Evolutionary conservation across 2,797 vertebrate species (phyloP).

Genomic region (Heteromormyrus szaboi): DNA sequence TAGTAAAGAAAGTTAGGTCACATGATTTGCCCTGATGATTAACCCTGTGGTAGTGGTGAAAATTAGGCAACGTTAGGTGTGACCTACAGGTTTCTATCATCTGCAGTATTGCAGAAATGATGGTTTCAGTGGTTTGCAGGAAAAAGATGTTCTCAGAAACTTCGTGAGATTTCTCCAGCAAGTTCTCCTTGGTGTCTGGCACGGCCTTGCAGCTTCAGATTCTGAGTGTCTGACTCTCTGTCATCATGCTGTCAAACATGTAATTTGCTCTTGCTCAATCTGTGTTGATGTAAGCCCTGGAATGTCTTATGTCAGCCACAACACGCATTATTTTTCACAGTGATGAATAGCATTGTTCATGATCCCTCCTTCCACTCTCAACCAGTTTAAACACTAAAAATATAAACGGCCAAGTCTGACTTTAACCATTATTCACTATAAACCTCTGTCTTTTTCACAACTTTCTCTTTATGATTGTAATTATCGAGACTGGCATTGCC

Average conservation of each 20-base stretch:
- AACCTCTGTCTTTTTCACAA: not conserved
- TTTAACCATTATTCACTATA: not conserved
- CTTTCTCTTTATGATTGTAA: not conserved
- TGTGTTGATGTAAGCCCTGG: not conserved
- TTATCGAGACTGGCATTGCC: not conserved
- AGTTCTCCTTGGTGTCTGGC: not conserved
- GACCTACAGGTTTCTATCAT: not conserved
- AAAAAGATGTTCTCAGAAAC: not conserved
- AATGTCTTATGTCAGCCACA: not conserved
- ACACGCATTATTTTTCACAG: not conserved
- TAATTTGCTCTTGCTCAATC: not conserved
- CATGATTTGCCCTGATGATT: not conserved
- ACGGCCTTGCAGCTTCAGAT: not conserved
- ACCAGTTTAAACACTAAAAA: not conserved
- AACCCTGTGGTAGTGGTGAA: not conserved
- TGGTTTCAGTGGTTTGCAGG: not conserved
- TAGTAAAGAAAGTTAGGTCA: not conserved
- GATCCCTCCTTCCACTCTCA: not conserved
- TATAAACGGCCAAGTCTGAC: not conserved
- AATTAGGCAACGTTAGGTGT: not conserved
- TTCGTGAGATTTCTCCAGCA: not conserved
- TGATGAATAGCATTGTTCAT: not conserved
- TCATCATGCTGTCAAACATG: not conserved
- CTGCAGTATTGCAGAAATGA: not conserved
- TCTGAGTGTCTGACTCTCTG: not conserved